phyloP scores from a whole-genome alignment of 1,140 invertebrate genomes.

The Centruroides sculpturatus region DNA sequence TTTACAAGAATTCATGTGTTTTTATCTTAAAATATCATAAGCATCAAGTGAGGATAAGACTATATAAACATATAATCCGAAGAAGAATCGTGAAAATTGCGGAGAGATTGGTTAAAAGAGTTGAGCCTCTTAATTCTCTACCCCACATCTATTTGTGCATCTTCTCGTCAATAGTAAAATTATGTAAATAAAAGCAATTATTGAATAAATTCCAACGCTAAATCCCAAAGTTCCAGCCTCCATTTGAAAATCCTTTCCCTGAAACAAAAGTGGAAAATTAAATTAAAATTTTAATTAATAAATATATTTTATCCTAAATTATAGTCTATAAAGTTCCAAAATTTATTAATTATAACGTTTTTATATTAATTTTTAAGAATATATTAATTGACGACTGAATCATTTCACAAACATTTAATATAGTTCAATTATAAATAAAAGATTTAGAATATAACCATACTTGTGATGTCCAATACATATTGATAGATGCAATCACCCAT shows the following conservation, averaged over 20 bases:
- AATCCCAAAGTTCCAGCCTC: constrained; percentile 37
- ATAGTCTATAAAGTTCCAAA: too few relatives aligned
- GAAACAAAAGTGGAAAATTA: not conserved
- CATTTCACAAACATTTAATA: too few relatives aligned
- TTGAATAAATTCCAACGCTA: constrained; percentile 41
- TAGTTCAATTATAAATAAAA: too few relatives aligned
- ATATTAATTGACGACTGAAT: too few relatives aligned
- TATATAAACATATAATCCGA: constrained; percentile 40
- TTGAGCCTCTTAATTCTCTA: constrained; percentile 43
- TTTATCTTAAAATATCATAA: not conserved
- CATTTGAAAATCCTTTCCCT: constrained; percentile 39
- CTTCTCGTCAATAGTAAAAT: constrained; percentile 35
- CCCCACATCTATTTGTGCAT: constrained; percentile 35
- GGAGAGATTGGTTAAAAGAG: constrained; percentile 28
- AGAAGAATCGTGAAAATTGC: constrained; percentile 31
- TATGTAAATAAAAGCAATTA: constrained; percentile 34
- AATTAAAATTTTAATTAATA: too few relatives aligned
- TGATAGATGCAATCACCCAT: constrained; percentile 44
- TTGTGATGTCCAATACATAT: constrained; percentile 37
- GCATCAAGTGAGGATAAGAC: constrained; percentile 28
- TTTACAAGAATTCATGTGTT: too few relatives aligned
- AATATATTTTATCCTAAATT: too few relatives aligned
- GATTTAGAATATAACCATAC: constrained; percentile 24
- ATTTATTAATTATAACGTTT: too few relatives aligned
- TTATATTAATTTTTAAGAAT: too few relatives aligned